Evolutionary conservation across 2,797 vertebrate genomes (phyloP).

Genomic region (Rousettus madagascariensis): DNA sequence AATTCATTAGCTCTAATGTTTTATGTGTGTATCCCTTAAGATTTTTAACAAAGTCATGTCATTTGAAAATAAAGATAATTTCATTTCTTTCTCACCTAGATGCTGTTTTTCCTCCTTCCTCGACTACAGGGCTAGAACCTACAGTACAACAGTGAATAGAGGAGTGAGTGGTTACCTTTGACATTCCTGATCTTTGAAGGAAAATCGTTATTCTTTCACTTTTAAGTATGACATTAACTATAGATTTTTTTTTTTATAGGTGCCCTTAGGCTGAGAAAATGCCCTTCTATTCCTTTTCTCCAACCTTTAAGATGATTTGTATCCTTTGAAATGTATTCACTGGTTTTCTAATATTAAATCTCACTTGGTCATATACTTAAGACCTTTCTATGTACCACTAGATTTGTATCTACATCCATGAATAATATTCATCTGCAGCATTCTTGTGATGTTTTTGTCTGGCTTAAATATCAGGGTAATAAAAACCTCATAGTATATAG

Average conservation of each 20-base stretch:
- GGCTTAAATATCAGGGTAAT: not conserved
- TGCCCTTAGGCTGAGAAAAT: not conserved
- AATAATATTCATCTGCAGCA: not conserved
- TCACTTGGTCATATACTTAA: not conserved
- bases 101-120: not conserved
- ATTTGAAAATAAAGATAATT: not conserved
- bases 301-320: not conserved
- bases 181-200: not conserved
- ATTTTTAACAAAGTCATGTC: not conserved
- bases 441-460: not conserved
- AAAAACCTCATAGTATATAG: not conserved
- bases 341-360: not conserved
- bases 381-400: not conserved
- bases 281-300: not conserved
- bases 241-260: no score
- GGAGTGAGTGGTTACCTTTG: not conserved
- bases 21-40: not conserved
- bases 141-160: not conserved
- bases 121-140: not conserved
- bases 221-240: no score
- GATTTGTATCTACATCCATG: not conserved
- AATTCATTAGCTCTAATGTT: not conserved
- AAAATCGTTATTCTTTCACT: not conserved
- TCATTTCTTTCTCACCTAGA: not conserved
- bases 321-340: not conserved